Evolutionary conservation across 2,888 invertebrate species (phyloP).

Genomic region (Monopis laevigella): DNA sequence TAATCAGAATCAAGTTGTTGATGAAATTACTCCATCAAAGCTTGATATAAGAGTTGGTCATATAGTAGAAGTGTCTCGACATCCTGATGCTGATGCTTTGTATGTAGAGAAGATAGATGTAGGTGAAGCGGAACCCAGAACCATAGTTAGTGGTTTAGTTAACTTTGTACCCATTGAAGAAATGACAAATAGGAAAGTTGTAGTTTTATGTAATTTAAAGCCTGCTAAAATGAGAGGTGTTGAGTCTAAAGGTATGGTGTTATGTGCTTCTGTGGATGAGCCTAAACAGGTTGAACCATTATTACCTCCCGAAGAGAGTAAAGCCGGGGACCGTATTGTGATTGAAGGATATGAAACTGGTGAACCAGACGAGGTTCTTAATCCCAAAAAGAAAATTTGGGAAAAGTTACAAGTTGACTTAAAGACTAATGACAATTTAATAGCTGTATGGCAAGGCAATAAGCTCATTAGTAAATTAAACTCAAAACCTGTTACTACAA

Average conservation of each 20-base stretch:
- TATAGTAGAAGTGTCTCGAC: conserved; percentile 82
- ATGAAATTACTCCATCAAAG: conserved; percentile 76
- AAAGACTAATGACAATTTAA: conserved; percentile 73
- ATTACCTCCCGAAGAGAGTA: conserved; percentile 76
- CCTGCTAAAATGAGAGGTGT: conserved; percentile 96
- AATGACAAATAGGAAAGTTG: conserved; percentile 88
- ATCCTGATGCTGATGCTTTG: conserved; percentile 92
- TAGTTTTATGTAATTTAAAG: conserved; percentile 95
- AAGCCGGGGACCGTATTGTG: conserved; percentile 84
- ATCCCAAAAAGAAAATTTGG: conserved; percentile 98
- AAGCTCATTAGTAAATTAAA: conserved; percentile 73
- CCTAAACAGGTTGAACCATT: conserved; percentile 88
- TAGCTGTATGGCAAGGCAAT: conserved; percentile 89
- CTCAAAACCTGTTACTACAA: conserved; percentile 79
- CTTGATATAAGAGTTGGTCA: conserved; percentile 90
- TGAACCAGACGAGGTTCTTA: conserved; percentile 83
- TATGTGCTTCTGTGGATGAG: conserved; percentile 86
- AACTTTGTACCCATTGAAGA: conserved; percentile 90
- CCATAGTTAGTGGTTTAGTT: conserved; percentile 89
- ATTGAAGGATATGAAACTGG: conserved; percentile 85
- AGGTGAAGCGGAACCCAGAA: conserved; percentile 77
- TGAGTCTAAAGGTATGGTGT: conserved; percentile 91
- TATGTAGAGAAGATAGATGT: conserved; percentile 94
- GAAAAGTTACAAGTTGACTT: conserved; percentile 87
- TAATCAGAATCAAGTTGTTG: conserved; percentile 36